These are phyloP conservation scores for Drosophila kambysellisi DNA, from an alignment of 2,888 invertebrate genomes.

Conservation along the genomic window DNA sequence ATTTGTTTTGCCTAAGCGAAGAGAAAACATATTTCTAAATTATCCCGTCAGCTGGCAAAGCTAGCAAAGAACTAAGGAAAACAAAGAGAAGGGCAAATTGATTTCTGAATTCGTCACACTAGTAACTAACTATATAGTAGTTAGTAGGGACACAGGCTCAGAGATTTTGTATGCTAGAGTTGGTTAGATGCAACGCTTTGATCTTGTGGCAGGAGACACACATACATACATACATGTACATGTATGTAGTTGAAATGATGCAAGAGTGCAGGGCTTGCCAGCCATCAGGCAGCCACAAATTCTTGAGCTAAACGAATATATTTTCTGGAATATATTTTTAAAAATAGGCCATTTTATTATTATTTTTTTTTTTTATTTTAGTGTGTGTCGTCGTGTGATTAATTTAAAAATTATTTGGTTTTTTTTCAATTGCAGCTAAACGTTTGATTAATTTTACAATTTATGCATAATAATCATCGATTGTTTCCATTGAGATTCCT, in stretches of 20 bases:
- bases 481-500: constrained; percentile 21
- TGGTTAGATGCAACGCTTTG: constrained; percentile 38
- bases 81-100: not conserved
- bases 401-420: constrained; percentile 60
- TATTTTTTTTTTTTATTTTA: constrained; percentile 26
- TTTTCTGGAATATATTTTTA: constrained; percentile 32
- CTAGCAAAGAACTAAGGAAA: not conserved
- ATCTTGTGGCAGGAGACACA: constrained; percentile 24
- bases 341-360: constrained; percentile 14
- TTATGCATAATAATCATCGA: constrained; percentile 44
- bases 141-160: constrained; percentile 19
- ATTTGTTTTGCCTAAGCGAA: constrained; percentile 23
- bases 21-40: constrained; percentile 27
- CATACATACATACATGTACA: not conserved
- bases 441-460: constrained; percentile 65
- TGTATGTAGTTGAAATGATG: constrained; percentile 1
- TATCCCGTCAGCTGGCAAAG: not conserved
- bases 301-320: constrained; percentile 6
- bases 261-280: constrained; percentile 5
- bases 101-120: constrained; percentile 8
- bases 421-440: constrained; percentile 78
- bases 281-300: constrained; percentile 2
- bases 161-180: constrained; percentile 34
- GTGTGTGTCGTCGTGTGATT: constrained; percentile 14
- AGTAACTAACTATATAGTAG: not conserved